phyloP scores from a whole-genome alignment of 2,888 invertebrate species.

The Microplitis manilae region DNA sequence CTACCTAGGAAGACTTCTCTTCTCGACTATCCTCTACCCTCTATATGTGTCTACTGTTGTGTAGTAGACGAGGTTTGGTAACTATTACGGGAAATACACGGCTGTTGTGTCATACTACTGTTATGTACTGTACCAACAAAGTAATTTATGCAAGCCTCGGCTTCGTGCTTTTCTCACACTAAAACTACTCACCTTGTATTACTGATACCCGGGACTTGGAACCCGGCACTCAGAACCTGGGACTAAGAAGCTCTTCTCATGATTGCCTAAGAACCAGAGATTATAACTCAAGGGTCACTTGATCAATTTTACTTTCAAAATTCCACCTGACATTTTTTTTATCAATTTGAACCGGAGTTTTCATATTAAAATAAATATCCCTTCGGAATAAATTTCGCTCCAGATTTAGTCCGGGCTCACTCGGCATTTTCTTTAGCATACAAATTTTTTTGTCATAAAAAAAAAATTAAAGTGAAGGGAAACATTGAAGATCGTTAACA shows the following conservation, averaged over 20 bases:
- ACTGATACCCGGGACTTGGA: background rate
- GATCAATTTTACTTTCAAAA: too few species aligned
- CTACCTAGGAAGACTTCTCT: background rate
- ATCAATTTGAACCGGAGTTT: too few species aligned
- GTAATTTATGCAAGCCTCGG: constrained; percentile 10
- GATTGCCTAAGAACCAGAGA: background rate
- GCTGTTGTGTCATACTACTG: constrained; percentile 3
- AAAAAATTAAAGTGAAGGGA: too few species aligned
- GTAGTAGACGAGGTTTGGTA: background rate
- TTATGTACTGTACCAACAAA: background rate
- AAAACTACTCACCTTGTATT: constrained; percentile 12
- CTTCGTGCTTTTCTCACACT: constrained; percentile 16
- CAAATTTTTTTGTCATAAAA: too few species aligned
- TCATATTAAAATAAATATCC: too few species aligned
- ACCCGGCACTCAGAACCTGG: background rate
- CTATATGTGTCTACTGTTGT: background rate
- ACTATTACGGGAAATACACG: constrained; percentile 1
- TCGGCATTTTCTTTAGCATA: too few species aligned
- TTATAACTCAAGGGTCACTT: too few species aligned
- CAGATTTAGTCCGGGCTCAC: too few species aligned
- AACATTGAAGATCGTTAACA: background rate
- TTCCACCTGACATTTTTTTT: too few species aligned
- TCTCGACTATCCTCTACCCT: background rate
- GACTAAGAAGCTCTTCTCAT: background rate
- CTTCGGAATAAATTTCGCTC: too few species aligned